A percentile compares a stretch with the other conserved stretches of the same genome.
phyloP scores from a whole-genome alignment of 2,113 vertebrate species.

The Coryphaenoides rupestris region DNA sequence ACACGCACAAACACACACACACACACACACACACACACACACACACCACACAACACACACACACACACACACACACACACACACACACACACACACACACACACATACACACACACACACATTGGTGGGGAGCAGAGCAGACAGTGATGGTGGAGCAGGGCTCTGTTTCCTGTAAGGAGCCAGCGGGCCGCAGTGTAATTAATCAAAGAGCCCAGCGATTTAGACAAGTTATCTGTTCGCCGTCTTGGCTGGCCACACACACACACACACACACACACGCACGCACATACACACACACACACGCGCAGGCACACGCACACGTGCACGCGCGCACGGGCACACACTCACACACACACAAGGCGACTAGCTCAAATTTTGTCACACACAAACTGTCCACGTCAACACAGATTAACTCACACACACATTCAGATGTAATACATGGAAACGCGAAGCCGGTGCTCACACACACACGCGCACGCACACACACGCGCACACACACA shows the following conservation, averaged over 20 bases:
- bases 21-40: background rate
- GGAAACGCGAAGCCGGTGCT: too few species aligned
- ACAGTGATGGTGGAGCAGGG: constrained; percentile 5
- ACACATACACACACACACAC: background rate
- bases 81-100: background rate
- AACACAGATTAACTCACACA: too few species aligned
- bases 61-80: background rate
- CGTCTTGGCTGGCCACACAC: background rate
- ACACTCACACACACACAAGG: background rate
- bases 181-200: constrained; percentile 28
- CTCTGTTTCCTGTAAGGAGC: constrained; percentile 27
- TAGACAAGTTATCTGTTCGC: constrained; percentile 25
- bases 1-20: background rate
- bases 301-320: background rate
- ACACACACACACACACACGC: background rate
- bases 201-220: constrained; percentile 37
- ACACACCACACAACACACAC: background rate
- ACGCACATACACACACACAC: constrained; percentile 4
- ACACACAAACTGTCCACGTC: too few species aligned
- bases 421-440: too few species aligned
- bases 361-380: too few species aligned
- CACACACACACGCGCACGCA: too few species aligned
- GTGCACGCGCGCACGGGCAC: background rate
- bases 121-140: constrained; percentile 11
- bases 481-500: too few species aligned